Percentiles rank a stretch among this genome's conserved stretches.
Evolutionary conservation across 2,888 invertebrate species (phyloP).

Genomic region (Allacma fusca): DNA sequence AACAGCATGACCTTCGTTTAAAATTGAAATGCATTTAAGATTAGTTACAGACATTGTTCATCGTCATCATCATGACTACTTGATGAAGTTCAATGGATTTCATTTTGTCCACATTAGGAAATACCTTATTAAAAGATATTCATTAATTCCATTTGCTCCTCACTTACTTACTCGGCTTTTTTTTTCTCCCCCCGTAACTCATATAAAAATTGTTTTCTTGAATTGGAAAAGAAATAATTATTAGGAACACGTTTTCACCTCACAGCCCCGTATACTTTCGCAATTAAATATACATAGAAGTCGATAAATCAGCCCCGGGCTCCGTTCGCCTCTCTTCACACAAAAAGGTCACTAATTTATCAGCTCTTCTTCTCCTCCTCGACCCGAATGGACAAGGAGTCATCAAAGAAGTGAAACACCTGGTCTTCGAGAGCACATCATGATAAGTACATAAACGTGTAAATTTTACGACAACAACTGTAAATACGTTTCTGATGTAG

Average conservation of each 20-base stretch:
- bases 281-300: slow-evolving; percentile 28
- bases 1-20: background rate
- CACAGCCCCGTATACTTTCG: background rate
- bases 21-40: slow-evolving; percentile 14
- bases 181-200: background rate
- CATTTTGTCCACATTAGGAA: slow-evolving; percentile 27
- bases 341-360: slow-evolving; percentile 39
- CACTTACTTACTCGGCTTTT: background rate
- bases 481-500: slow-evolving; percentile 40
- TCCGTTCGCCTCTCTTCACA: background rate
- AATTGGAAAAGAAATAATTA: slow-evolving; percentile 33
- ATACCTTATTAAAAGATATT: slow-evolving; percentile 31
- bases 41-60: background rate
- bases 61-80: background rate
- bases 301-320: slow-evolving; percentile 36
- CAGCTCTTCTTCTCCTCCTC: slow-evolving; percentile 13
- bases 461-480: slow-evolving; percentile 38
- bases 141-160: slow-evolving; percentile 20
- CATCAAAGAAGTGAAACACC: slow-evolving; percentile 32
- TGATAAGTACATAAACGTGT: slow-evolving; percentile 42
- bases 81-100: slow-evolving; percentile 20
- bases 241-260: slow-evolving; percentile 33
- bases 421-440: slow-evolving; percentile 24
- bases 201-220: slow-evolving; percentile 26
- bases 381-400: slow-evolving; percentile 35